Percentiles rank a stretch among this genome's conserved stretches.
Conservation (phyloP, 1,140 invertebrate species). For the Drosophila burlai region DNA sequence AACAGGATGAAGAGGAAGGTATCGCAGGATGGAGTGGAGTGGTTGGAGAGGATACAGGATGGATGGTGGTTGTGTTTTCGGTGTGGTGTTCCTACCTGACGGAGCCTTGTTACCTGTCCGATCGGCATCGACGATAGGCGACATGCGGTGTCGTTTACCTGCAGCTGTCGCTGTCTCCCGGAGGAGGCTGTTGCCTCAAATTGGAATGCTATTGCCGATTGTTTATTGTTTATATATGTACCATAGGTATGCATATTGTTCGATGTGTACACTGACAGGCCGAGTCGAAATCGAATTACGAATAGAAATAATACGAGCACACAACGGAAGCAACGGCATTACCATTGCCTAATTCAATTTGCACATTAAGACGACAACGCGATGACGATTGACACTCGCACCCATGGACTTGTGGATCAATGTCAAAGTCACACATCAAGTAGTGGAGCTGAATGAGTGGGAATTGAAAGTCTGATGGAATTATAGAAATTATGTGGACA, state of each 20-base stretch:
- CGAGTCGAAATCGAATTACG: constrained; percentile 58
- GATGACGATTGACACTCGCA: constrained; percentile 57
- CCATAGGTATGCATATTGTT: constrained; percentile 1
- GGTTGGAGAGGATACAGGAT: constrained; percentile 16
- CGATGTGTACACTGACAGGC: constrained; percentile 38
- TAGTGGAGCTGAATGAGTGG: neutral
- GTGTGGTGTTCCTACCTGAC: constrained; percentile 28
- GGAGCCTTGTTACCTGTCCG: constrained; percentile 73
- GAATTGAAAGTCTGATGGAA: neutral
- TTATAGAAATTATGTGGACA: neutral
- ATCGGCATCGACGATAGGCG: constrained; percentile 68
- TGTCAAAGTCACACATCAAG: constrained; percentile 59
- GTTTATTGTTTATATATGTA: constrained; percentile 1
- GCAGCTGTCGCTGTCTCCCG: constrained; percentile 48
- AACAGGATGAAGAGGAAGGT: constrained; percentile 58
- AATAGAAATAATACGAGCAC: constrained; percentile 9
- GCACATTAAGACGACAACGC: constrained; percentile 51
- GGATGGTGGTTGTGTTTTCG: constrained; percentile 37
- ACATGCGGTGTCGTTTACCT: constrained; percentile 72
- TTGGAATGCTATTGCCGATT: constrained; percentile 42
- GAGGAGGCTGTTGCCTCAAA: constrained; percentile 28
- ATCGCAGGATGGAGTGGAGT: constrained; percentile 5
- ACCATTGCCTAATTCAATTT: constrained; percentile 72
- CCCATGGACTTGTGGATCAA: constrained; percentile 44
- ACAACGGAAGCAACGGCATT: constrained; percentile 32